phyloP scores from a whole-genome alignment of 2,113 vertebrate species.

The Rallus limicola region DNA sequence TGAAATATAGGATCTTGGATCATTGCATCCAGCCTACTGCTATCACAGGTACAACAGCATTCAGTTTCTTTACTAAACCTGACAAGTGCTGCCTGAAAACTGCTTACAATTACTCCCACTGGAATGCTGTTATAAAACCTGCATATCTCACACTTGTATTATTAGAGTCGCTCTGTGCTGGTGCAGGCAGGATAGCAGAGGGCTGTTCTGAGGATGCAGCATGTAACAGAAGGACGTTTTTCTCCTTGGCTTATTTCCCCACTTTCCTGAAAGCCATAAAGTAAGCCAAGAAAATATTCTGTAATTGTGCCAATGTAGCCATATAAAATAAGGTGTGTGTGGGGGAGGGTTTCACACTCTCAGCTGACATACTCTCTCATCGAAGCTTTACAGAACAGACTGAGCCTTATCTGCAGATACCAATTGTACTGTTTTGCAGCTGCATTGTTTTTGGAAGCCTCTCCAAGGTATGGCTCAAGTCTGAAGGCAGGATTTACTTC shows the following conservation, averaged over 20 bases:
- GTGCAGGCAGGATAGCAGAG: not conserved
- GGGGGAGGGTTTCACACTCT: not conserved
- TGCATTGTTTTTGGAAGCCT: not conserved
- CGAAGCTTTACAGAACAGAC: not conserved
- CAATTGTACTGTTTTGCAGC: not conserved
- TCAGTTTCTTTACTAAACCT: not conserved
- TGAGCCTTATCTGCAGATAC: not conserved
- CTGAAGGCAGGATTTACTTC: not conserved
- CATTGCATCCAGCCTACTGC: not conserved
- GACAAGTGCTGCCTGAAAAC: not conserved
- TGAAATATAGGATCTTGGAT: not conserved
- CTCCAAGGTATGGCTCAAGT: not conserved
- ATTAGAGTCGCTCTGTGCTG: not conserved
- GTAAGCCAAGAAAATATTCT: not conserved
- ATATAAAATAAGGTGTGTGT: not conserved
- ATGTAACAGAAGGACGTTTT: not conserved
- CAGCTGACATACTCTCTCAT: not conserved
- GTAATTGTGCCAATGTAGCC: not conserved
- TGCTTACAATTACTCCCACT: not conserved
- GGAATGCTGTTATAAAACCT: not conserved
- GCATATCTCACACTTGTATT: not conserved
- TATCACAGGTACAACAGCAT: not conserved
- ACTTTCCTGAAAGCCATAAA: not conserved
- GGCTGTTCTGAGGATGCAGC: not conserved
- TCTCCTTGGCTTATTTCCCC: not conserved